Evolutionary conservation across 2,797 vertebrate genomes (phyloP), one percentile per base, ranked within the genome.

Genomic region (Sebastes oblongus): DNA sequence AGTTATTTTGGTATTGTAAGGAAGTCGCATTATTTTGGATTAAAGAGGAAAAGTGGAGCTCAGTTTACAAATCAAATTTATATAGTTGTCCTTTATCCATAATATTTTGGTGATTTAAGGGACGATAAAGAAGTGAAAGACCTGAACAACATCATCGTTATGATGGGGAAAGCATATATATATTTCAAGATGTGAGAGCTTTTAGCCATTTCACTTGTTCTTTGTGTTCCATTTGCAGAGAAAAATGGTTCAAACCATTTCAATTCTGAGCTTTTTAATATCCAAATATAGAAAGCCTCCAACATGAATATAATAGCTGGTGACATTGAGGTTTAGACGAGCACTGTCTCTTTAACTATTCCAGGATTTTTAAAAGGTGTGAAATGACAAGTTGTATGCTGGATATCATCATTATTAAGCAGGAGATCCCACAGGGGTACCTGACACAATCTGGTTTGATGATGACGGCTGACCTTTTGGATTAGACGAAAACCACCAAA

Each of bases 391-490:
- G 52, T 60, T 77, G 25, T 69, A 72, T 54, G 13, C 10, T 1
- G n/a, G 61, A 75, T 46, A 52, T 72, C 66, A 66, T 81, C 68
- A 85, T 87, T 76, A 83, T 87, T 76, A 83, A 75, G 39, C 0
- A 2, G 68, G 74, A 84, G 78, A 75, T 77, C 88, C 72, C 84
- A 70, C 30, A 46, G 59, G 77, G 67, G 0, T 27, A 66, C 58
- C 50, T 7, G 52, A 66, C 30, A 85, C 67, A 32, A 72, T 69
- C 75, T 72, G 71, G 50, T 69, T 42, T 74, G 68, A 85, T 54
- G 74, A 85, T 75, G 82, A 86, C 62, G 74, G 66, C 46, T 85
- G 81, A 85, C 74, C 74, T 84, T 87, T 74, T 4, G 25, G 79
- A 88, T 86, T 11, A 34, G 30, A 70, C 4, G 14, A 0, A 68